Base-by-base conservation (phyloP, 2,888 invertebrate species). In the Macroteleia sp. region DNA sequence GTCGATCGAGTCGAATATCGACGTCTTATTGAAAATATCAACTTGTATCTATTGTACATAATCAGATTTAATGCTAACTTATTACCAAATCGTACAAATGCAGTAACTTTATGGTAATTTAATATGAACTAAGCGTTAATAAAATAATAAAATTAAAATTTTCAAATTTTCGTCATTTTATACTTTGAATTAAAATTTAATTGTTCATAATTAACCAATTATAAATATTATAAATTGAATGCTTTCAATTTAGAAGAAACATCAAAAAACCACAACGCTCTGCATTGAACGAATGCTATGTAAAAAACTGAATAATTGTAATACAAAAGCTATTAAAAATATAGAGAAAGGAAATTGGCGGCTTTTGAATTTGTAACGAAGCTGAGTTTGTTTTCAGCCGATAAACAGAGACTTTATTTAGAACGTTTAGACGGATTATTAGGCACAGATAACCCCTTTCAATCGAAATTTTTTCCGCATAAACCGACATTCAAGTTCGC, bases 41-140 rank as follows among this genome's bases (percentile, higher is more conserved):
- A 48, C 17, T 75, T 83, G 56, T 69, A 46, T 81, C 83, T 85
- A 84, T 88, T 88, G 87, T 87, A 89, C 86, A 88, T 86, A 87
- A 82, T 88, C 89, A 85, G 85, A 86, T 87, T 87, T 80, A 82
- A 86, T 83, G 77, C 82, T 88, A 87, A 88, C 81, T 81, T 85
- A 86, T 86, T 82, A 81, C 79, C 82, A 75, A 71, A 81, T 81
- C 82, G 82, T 84, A 74, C 59, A 77, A 85, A 74, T 69, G 71
- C 81, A 74, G 73, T 79, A 70, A 54, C 83, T 77, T 77, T 81
- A 82, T 83, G 76, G 80, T 80, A 59, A 73, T 74, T 73, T 22
- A 52, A 57, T 41, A 52, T 30, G 14, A n/a, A 22, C 4, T 25
- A 10, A 44, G 48, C 6, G 0, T 12, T 16, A 50, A 36, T n/a